phyloP scores from a whole-genome alignment of 2,888 invertebrate genomes.

The Temnothorax unifasciatus region DNA sequence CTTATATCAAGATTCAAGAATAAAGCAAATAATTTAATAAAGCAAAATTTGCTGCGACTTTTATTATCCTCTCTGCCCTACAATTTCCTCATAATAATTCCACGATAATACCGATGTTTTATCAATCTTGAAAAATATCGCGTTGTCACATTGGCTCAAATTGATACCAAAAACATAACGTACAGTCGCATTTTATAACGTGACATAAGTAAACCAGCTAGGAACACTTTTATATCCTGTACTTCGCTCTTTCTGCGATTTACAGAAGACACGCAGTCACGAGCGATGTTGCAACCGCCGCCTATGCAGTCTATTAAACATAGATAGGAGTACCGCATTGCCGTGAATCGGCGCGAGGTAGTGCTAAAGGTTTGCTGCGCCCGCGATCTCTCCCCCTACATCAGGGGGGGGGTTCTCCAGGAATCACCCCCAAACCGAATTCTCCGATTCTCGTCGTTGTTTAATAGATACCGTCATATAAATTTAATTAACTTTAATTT shows the following conservation, averaged over 20 bases:
- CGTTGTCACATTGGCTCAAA: background rate
- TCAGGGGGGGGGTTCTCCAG: conserved; percentile 38
- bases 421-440: background rate
- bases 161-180: background rate
- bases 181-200: background rate
- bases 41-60: background rate
- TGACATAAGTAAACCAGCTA: background rate
- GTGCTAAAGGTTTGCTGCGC: conserved; percentile 74
- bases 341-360: conserved; percentile 81
- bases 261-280: conserved; percentile 37
- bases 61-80: background rate
- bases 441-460: background rate
- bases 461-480: background rate
- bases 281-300: conserved; percentile 63
- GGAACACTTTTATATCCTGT: conserved; percentile 5
- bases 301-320: conserved; percentile 84
- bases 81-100: background rate
- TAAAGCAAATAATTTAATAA: background rate
- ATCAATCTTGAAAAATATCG: background rate
- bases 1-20: background rate
- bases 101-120: background rate
- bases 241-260: conserved; percentile 8
- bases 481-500: background rate
- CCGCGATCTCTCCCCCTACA: conserved; percentile 48
- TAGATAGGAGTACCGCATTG: conserved; percentile 84